phyloP scores from a whole-genome alignment of 2,113 vertebrate species.

The Urocolius indicus region DNA sequence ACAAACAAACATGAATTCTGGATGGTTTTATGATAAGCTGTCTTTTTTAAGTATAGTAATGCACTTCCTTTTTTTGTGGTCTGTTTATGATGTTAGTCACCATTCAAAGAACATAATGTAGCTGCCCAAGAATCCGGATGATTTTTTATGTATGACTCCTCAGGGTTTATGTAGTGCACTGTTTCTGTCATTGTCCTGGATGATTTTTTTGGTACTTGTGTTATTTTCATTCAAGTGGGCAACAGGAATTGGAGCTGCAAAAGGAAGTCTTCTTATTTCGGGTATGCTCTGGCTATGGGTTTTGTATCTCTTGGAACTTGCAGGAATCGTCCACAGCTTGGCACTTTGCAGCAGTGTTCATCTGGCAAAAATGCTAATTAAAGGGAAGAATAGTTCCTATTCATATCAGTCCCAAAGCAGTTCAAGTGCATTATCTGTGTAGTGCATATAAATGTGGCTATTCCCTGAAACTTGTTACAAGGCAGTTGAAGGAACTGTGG shows the following conservation, averaged over 20 bases:
- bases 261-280: not conserved
- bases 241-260: not conserved
- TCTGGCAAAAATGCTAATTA: slow-evolving; percentile 74
- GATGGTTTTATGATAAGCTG: slow-evolving; percentile 22
- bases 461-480: slow-evolving; percentile 22
- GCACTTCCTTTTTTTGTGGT: slow-evolving; percentile 30
- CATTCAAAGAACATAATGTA: slow-evolving; percentile 66
- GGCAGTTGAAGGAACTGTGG: slow-evolving; percentile 39
- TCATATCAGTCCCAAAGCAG: slow-evolving; percentile 64
- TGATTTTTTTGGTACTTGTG: slow-evolving; percentile 43
- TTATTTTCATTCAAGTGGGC: slow-evolving; percentile 43
- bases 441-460: slow-evolving; percentile 48
- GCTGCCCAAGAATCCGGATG: slow-evolving; percentile 63
- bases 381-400: slow-evolving; percentile 74
- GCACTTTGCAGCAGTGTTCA: slow-evolving; percentile 63
- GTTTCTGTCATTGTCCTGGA: slow-evolving; percentile 14
- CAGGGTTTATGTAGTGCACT: not conserved
- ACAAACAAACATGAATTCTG: not conserved
- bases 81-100: slow-evolving; percentile 71
- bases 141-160: slow-evolving; percentile 40
- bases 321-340: slow-evolving; percentile 52
- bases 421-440: slow-evolving; percentile 67
- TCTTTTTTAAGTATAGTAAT: slow-evolving; percentile 29
- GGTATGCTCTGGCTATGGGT: not conserved
- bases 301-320: slow-evolving; percentile 57